A percentile compares a stretch with the other conserved stretches of the same genome.
Evolutionary conservation across 2,113 vertebrate species (phyloP).

Genomic region (Brachyhypopomus gauderio): DNA sequence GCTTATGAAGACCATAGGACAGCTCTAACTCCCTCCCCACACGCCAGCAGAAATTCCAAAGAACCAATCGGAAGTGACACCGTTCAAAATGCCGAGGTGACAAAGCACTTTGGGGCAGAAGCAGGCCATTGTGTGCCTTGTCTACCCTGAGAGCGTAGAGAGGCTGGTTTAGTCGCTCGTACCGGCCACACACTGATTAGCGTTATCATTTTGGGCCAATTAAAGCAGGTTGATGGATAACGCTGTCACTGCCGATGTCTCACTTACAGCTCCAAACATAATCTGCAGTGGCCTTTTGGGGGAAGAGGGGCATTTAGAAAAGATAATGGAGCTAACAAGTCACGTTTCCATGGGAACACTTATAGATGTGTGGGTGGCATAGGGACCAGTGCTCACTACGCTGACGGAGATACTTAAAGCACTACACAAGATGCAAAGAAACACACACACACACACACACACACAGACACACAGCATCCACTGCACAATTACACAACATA

Average conservation of each 20-base stretch:
- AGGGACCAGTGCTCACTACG: constrained; percentile 35
- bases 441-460: constrained; percentile 27
- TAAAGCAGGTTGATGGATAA: constrained; percentile 8
- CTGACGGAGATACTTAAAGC: constrained; percentile 44
- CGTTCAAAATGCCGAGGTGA: neutral
- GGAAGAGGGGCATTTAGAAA: constrained; percentile 27
- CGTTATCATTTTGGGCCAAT: constrained; percentile 23
- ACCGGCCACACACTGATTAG: neutral
- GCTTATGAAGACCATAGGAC: constrained; percentile 7
- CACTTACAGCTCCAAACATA: constrained; percentile 41
- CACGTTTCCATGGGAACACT: constrained; percentile 71
- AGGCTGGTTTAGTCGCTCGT: neutral
- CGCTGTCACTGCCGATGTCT: constrained; percentile 18
- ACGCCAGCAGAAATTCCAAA: neutral
- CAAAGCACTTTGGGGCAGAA: neutral
- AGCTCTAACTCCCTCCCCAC: constrained; percentile 24
- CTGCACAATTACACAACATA: neutral
- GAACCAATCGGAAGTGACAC: constrained; percentile 21
- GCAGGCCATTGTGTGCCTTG: neutral
- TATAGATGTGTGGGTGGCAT: constrained; percentile 61
- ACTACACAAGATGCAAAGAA: neutral
- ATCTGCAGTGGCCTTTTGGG: constrained; percentile 23
- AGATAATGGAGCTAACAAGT: constrained; percentile 62
- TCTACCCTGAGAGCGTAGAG: neutral
- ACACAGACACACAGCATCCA: neutral